Conservation (phyloP, 2,888 invertebrate genomes). For the Eumerus sabulonum region DNA sequence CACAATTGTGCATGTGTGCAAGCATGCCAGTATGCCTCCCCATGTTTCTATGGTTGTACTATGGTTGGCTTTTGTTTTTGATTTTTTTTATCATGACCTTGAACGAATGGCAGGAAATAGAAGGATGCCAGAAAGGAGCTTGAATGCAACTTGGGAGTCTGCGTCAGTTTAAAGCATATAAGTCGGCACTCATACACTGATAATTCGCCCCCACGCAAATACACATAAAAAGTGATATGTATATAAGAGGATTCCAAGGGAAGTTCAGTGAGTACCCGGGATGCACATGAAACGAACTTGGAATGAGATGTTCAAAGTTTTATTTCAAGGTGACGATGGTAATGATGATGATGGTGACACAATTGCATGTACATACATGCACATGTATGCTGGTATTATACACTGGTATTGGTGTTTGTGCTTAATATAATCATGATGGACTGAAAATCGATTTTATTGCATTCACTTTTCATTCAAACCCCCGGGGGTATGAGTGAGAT, state of each 20-base stretch:
- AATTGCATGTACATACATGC: too few relatives aligned
- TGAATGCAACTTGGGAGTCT: constrained; percentile 22
- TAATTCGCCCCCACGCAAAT: too few relatives aligned
- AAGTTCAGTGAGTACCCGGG: neutral
- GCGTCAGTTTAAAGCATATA: neutral
- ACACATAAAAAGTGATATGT: too few relatives aligned
- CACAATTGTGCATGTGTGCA: neutral
- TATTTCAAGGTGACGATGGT: constrained; percentile 41
- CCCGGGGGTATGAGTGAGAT: neutral
- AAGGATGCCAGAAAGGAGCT: neutral
- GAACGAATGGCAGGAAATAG: neutral
- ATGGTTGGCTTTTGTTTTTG: too few relatives aligned
- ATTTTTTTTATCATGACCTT: neutral
- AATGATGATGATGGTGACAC: constrained; percentile 1
- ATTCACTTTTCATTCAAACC: constrained; percentile 3
- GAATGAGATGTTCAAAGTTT: constrained; percentile 34
- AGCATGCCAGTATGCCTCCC: too few relatives aligned
- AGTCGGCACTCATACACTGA: too few relatives aligned
- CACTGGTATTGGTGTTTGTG: neutral
- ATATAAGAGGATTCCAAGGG: too few relatives aligned
- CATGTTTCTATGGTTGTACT: too few relatives aligned
- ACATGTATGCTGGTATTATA: neutral
- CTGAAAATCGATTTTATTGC: constrained; percentile 36
- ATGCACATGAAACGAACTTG: constrained; percentile 30
- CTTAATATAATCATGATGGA: constrained; percentile 19